phyloP scores from a whole-genome alignment of 2,113 vertebrate genomes.

The Phrynosoma blainvillii region DNA sequence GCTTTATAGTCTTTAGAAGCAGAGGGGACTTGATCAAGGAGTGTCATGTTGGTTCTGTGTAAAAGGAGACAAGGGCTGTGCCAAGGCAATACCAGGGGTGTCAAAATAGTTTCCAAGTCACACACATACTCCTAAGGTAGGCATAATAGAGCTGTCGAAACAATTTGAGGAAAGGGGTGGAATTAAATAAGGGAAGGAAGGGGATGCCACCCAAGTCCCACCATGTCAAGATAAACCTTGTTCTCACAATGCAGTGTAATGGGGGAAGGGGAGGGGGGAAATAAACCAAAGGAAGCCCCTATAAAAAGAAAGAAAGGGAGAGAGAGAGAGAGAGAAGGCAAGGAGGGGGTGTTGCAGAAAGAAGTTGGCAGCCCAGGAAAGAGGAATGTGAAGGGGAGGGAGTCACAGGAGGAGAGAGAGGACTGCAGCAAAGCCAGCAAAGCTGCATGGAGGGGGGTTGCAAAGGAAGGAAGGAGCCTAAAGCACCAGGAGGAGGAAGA shows the following conservation, averaged over 20 bases:
- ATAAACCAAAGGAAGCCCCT: no score
- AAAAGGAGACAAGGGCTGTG: background rate
- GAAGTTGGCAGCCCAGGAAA: background rate
- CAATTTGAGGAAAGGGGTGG: background rate
- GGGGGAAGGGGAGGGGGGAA: background rate
- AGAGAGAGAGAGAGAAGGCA: background rate
- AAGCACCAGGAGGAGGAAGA: background rate
- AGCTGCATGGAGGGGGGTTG: background rate
- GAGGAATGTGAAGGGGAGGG: background rate
- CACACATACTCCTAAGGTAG: background rate
- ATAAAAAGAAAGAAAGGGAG: no score
- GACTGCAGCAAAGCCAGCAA: background rate
- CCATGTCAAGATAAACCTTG: background rate
- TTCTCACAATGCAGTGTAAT: background rate
- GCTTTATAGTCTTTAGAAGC: background rate
- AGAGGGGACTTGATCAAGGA: background rate
- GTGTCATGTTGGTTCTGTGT: background rate
- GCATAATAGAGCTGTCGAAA: background rate
- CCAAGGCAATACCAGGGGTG: background rate
- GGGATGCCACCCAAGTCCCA: background rate
- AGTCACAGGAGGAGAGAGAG: background rate
- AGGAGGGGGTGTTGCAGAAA: background rate
- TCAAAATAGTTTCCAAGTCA: background rate
- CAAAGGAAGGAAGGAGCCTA: background rate
- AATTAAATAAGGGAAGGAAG: background rate